phyloP scores from a whole-genome alignment of 2,113 vertebrate species.

The Corynorhinus townsendii region DNA sequence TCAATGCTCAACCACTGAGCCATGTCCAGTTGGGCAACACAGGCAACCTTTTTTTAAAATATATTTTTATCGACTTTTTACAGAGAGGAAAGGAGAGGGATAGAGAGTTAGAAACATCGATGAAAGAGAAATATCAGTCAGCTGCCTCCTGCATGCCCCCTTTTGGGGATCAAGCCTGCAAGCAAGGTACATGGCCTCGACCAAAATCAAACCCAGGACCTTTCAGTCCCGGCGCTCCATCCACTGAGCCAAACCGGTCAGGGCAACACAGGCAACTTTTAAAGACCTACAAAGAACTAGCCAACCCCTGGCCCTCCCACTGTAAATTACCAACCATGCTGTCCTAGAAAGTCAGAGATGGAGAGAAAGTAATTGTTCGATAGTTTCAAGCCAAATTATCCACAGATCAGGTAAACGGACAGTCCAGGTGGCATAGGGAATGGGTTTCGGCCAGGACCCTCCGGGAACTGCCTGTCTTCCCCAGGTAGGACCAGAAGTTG shows the following conservation, averaged over 20 bases:
- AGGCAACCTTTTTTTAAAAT: not conserved
- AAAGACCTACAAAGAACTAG: not conserved
- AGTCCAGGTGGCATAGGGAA: not conserved
- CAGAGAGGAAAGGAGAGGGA: no score
- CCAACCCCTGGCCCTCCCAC: not conserved
- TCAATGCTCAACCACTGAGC: no score
- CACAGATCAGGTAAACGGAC: not conserved
- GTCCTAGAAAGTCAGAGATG: not conserved
- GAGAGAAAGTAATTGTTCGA: not conserved
- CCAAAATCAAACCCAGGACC: no score
- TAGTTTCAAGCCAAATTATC: not conserved
- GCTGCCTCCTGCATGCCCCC: no score
- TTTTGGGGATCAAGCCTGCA: no score
- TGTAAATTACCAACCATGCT: not conserved
- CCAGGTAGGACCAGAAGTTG: not conserved
- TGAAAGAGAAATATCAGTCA: no score
- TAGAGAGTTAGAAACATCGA: no score
- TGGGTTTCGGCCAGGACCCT: not conserved
- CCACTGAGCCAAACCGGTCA: no score
- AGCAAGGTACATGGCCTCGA: no score
- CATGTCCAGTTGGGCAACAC: no score
- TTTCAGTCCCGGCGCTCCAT: no score
- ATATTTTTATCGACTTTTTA: no score
- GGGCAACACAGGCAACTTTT: not conserved
- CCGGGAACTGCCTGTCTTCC: not conserved